A percentile compares a stretch with the other conserved stretches of the same genome.
These are phyloP conservation scores for Rugalucina vietnamica DNA, from an alignment of 2,888 invertebrate species.

Conservation along the genomic window DNA sequence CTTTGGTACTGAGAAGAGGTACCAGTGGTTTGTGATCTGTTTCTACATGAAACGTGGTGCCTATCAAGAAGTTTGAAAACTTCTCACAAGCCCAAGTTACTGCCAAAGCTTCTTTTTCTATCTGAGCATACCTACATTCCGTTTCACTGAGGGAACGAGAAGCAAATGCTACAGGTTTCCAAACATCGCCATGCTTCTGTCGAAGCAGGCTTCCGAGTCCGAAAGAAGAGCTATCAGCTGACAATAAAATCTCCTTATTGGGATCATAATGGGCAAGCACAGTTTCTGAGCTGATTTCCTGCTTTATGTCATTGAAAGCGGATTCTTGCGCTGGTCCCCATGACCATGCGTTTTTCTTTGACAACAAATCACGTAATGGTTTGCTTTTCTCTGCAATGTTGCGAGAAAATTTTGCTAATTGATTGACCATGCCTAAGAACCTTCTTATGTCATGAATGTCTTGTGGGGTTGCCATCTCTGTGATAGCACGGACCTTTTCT, in stretches of 20 bases:
- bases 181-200: no score
- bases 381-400: constrained; percentile 27
- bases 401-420: constrained; percentile 34
- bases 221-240: constrained; percentile 29
- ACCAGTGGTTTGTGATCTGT: constrained; percentile 32
- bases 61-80: constrained; percentile 61
- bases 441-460: not conserved
- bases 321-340: constrained; percentile 23
- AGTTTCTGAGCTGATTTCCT: constrained; percentile 21
- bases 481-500: constrained; percentile 11
- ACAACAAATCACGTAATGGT: constrained; percentile 32
- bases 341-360: constrained; percentile 28
- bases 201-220: constrained; percentile 62
- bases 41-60: constrained; percentile 45
- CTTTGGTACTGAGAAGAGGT: constrained; percentile 20
- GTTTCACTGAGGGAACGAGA: constrained; percentile 38
- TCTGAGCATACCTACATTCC: not conserved
- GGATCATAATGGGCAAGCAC: constrained; percentile 38
- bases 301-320: constrained; percentile 18
- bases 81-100: constrained; percentile 18
- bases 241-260: not conserved
- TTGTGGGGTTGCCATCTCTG: not conserved
- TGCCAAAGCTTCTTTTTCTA: not conserved
- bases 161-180: constrained; percentile 59
- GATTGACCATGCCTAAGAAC: constrained; percentile 52